phyloP scores from a whole-genome alignment of 2,888 invertebrate genomes.

The Tipula unca region DNA sequence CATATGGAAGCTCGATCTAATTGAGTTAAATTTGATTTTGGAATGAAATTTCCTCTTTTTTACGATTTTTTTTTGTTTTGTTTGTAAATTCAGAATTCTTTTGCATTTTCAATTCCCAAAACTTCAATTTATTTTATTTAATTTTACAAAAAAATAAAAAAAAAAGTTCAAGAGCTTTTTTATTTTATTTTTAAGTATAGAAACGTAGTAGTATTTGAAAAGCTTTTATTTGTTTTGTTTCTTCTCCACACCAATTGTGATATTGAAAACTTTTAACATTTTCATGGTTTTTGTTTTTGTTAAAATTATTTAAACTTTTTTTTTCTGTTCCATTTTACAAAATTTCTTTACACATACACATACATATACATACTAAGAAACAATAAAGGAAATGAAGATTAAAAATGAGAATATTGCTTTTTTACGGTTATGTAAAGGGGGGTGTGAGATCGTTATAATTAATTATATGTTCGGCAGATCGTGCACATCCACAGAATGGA shows the following conservation, averaged over 20 bases:
- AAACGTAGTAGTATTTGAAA: neutral
- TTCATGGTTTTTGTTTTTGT: neutral
- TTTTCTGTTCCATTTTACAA: neutral
- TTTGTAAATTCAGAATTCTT: neutral
- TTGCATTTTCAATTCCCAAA: neutral
- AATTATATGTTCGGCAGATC: neutral
- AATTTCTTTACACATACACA: no score
- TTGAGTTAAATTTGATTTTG: constrained; percentile 14
- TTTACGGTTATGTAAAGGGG: neutral
- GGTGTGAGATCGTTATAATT: neutral
- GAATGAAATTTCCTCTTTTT: neutral
- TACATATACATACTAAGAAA: neutral
- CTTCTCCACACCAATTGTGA: neutral
- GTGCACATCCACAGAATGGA: neutral
- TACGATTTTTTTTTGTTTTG: neutral
- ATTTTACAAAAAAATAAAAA: neutral
- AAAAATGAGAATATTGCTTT: neutral
- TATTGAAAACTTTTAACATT: neutral
- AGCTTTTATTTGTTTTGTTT: neutral
- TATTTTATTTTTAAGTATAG: neutral
- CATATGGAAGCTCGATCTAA: neutral
- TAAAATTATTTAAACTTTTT: no score
- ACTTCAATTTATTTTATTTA: constrained; percentile 14
- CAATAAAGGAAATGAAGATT: neutral
- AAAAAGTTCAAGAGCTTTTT: neutral